Conservation (phyloP, 2,797 vertebrate species). For the Capromys pilorides region DNA sequence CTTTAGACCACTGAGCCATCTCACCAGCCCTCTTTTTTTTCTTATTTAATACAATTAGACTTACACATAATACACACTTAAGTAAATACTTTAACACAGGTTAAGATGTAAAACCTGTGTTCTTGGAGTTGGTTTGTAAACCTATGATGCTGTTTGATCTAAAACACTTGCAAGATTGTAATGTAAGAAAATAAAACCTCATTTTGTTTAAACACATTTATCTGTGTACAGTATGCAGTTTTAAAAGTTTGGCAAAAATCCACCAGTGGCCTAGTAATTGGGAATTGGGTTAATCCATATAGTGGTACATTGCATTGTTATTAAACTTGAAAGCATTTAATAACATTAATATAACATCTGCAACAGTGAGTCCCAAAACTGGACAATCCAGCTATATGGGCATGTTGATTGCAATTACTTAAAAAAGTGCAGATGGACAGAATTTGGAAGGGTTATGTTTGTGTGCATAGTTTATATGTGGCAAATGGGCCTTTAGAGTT, state of each 20-base stretch:
- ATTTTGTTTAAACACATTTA: background rate
- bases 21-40: background rate
- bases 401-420: background rate
- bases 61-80: background rate
- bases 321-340: background rate
- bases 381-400: background rate
- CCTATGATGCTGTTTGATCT: slow-evolving; percentile 9
- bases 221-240: background rate
- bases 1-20: too few species aligned
- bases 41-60: slow-evolving; percentile 35
- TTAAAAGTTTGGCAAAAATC: background rate
- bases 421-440: background rate
- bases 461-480: background rate
- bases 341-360: background rate
- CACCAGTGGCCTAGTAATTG: background rate
- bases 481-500: background rate
- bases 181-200: slow-evolving; percentile 30
- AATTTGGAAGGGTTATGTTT: slow-evolving; percentile 15
- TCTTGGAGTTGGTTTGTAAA: background rate
- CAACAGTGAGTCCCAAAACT: background rate
- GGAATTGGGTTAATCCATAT: background rate
- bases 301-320: background rate
- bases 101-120: background rate
- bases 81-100: background rate
- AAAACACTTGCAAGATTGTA: background rate